Conservation (phyloP, 2,888 invertebrate genomes). For the Drosophila fungiperda region DNA sequence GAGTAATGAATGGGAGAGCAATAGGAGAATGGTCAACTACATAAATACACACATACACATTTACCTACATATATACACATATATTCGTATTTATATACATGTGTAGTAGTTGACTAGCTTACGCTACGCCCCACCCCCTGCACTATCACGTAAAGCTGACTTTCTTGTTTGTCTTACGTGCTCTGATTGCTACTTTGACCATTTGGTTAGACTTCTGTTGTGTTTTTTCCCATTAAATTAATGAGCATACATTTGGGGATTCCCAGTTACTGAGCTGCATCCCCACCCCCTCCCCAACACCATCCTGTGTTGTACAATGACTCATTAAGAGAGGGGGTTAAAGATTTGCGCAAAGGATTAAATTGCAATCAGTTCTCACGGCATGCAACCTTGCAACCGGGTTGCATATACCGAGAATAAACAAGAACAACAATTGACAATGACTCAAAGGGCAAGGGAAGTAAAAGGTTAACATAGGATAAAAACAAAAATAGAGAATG, state of each 20-base stretch:
- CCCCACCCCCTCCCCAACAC: neutral
- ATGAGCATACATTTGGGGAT: constrained; percentile 72
- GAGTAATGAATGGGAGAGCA: constrained; percentile 35
- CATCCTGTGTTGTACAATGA: constrained; percentile 24
- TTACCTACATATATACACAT: constrained; percentile 1
- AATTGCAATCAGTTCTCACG: constrained; percentile 65
- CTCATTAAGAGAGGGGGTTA: constrained; percentile 25
- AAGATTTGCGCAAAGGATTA: constrained; percentile 65
- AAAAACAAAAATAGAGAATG: constrained; percentile 29
- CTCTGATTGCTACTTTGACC: constrained; percentile 46
- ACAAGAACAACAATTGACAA: constrained; percentile 32
- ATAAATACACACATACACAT: constrained; percentile 21
- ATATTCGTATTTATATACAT: constrained; percentile 7
- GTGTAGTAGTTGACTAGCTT: neutral
- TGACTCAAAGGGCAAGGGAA: constrained; percentile 47
- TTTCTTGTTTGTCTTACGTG: constrained; percentile 48
- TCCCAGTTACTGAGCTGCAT: constrained; percentile 34
- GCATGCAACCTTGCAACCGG: constrained; percentile 66
- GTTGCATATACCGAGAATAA: constrained; percentile 37
- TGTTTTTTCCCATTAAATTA: constrained; percentile 61
- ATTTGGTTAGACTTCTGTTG: constrained; percentile 41
- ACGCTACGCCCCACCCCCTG: neutral
- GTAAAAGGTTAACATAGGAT: constrained; percentile 65
- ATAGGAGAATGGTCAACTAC: constrained; percentile 5
- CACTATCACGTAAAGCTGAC: neutral